Evolutionary conservation across 2,888 invertebrate genomes (phyloP).

Genomic region (Euspilapteryx auroguttella): DNA sequence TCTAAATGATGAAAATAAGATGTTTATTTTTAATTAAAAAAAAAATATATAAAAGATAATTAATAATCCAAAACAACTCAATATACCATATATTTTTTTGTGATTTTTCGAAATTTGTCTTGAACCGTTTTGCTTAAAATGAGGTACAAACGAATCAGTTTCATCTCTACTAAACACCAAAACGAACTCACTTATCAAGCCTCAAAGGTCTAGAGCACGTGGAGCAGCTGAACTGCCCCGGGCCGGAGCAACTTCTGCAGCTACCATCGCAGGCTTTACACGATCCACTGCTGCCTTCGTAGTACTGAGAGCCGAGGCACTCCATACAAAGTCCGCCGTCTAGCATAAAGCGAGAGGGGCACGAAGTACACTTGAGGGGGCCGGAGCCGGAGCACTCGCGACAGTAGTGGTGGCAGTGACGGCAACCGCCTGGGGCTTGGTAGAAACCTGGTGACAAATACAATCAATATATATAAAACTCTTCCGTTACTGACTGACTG

Average conservation of each 20-base stretch:
- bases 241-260: slow-evolving; percentile 68
- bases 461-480: too few relatives aligned
- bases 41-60: too few relatives aligned
- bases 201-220: slow-evolving; percentile 67
- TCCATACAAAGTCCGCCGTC: slow-evolving; percentile 77
- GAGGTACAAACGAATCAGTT: slow-evolving; percentile 3
- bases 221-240: slow-evolving; percentile 69
- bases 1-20: too few relatives aligned
- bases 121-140: too few relatives aligned
- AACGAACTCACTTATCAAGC: slow-evolving; percentile 54
- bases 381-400: slow-evolving; percentile 82
- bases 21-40: too few relatives aligned
- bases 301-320: slow-evolving; percentile 73
- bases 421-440: slow-evolving; percentile 79
- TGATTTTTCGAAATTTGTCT: too few relatives aligned
- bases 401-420: slow-evolving; percentile 88
- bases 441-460: slow-evolving; percentile 72
- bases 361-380: slow-evolving; percentile 67
- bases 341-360: slow-evolving; percentile 68
- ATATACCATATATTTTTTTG: too few relatives aligned
- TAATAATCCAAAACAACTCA: too few relatives aligned
- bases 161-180: too few relatives aligned
- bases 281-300: slow-evolving; percentile 67
- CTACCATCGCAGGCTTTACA: slow-evolving; percentile 69
- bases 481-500: too few relatives aligned